A percentile compares a stretch with the other conserved stretches of the same genome.
These are phyloP conservation scores for Petrolisthes cinctipes DNA, from an alignment of 2,888 invertebrate species.

Conservation along the genomic window DNA sequence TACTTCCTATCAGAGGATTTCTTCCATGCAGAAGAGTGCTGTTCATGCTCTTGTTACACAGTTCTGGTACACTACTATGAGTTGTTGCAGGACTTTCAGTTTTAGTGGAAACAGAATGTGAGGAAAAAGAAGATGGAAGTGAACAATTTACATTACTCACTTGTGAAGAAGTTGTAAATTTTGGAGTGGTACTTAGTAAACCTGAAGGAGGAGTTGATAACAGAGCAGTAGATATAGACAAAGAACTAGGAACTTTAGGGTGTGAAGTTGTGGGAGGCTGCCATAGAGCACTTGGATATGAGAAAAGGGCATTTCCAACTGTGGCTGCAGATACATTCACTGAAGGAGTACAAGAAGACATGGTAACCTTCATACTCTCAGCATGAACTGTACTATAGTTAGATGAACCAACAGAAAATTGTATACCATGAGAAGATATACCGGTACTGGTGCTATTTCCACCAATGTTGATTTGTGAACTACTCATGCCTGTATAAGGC, in stretches of 20 bases:
- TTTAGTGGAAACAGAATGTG: constrained; percentile 2
- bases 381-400: not conserved
- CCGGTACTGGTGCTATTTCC: not conserved
- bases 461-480: not conserved
- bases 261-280: not conserved
- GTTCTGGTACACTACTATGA: not conserved
- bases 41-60: too few species aligned
- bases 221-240: constrained; percentile 5
- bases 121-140: not conserved
- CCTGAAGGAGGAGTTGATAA: not conserved
- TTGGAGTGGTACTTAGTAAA: not conserved
- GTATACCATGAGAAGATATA: constrained; percentile 8
- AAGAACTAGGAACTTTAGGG: constrained; percentile 17
- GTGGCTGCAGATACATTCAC: not conserved
- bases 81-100: not conserved
- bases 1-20: too few species aligned
- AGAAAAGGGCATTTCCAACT: constrained; percentile 3
- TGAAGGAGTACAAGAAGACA: not conserved
- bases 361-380: constrained; percentile 8
- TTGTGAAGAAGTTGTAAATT: not conserved
- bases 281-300: not conserved
- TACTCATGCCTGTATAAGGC: not conserved
- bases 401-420: not conserved
- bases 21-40: too few species aligned
- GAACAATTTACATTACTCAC: not conserved